phyloP scores from a whole-genome alignment of 1,140 invertebrate genomes.

The Pogonus chalceus region DNA sequence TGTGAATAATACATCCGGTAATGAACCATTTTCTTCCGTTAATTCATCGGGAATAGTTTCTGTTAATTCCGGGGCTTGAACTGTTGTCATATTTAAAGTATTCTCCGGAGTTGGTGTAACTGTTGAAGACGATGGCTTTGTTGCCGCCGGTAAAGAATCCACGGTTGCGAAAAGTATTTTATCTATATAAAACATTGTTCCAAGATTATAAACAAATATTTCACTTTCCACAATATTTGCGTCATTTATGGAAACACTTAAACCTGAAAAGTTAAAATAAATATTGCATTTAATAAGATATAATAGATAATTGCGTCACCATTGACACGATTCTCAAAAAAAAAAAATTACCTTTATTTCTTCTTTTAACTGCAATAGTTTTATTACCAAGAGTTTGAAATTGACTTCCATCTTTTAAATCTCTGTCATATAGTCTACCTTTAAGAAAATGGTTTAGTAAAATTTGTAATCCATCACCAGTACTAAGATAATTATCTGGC shows the following conservation, averaged over 20 bases:
- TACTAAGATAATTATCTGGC: slow-evolving; percentile 46
- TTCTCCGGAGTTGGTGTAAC: slow-evolving; percentile 24
- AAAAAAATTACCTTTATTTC: slow-evolving; percentile 33
- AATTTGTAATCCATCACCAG: slow-evolving; percentile 42
- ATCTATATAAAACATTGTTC: slow-evolving; percentile 50
- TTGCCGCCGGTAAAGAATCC: slow-evolving; percentile 30
- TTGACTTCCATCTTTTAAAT: slow-evolving; percentile 41
- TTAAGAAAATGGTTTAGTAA: slow-evolving; percentile 52
- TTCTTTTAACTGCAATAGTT: slow-evolving; percentile 38
- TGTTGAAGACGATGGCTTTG: slow-evolving; percentile 22
- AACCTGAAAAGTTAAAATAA: too few species aligned
- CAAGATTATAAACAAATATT: slow-evolving; percentile 50
- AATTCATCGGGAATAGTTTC: slow-evolving; percentile 40
- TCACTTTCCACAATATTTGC: slow-evolving; percentile 46
- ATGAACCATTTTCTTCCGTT: slow-evolving; percentile 25
- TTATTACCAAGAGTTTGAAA: slow-evolving; percentile 43
- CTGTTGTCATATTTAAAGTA: slow-evolving; percentile 1
- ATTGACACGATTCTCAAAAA: slow-evolving; percentile 6
- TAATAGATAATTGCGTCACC: too few species aligned
- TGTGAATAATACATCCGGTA: slow-evolving; percentile 27
- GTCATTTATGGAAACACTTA: slow-evolving; percentile 43
- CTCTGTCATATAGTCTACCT: slow-evolving; percentile 46
- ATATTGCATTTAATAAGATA: too few species aligned
- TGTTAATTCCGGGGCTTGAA: slow-evolving; percentile 27
- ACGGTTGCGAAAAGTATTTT: slow-evolving; percentile 40